Base-by-base conservation (phyloP, 2,113 vertebrate species). In the Bothrops jararaca region DNA sequence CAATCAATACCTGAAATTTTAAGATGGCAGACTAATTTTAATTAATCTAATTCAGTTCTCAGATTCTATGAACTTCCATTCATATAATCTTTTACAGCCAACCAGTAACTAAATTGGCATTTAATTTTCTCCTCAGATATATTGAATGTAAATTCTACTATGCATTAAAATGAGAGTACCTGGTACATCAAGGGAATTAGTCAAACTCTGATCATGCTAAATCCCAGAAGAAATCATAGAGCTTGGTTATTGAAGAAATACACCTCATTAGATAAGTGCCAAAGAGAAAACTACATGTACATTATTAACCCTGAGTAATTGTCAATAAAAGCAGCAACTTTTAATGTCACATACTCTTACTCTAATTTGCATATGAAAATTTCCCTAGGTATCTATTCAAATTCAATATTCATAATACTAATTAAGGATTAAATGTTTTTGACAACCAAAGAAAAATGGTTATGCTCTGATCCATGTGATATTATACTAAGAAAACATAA, bases 341-440 rank as follows among this genome's bases (percentile, higher is more conserved):
- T 50, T 45, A 93, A 87, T 92, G 34, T 89, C 24, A 53, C 39
- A 29, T 86, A 92, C 20, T 24, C 6, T 1, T 90, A 26, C 58
- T n/a, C 1, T 92, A 92, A 94, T 95, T 95, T 96, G 42, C 18
- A 93, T 93, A 91, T 85, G 86, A 39, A 95, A 89, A 95, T 96
- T 95, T 96, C 90, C 88, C 86, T 91, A 93, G 93, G 69, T 93
- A 95, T 54, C 56, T 91, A n/a, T 93, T 95, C 48, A 91, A 3
- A 42, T 94, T 91, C 54, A 87, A 6, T 0, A 0, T 88, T 94
- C 91, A 91, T 18, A 90, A 39, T 80, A 86, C 89, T 91, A 93
- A 90, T 42, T 57, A 15, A 1, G 42, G 80, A 52, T 95, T 91
- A 93, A 92, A 1, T 20, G 92, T 45, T 85, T 92, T 86, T 93